Evolutionary conservation across 2,797 vertebrate species (phyloP).

Genomic region (Dallia pectoralis): DNA sequence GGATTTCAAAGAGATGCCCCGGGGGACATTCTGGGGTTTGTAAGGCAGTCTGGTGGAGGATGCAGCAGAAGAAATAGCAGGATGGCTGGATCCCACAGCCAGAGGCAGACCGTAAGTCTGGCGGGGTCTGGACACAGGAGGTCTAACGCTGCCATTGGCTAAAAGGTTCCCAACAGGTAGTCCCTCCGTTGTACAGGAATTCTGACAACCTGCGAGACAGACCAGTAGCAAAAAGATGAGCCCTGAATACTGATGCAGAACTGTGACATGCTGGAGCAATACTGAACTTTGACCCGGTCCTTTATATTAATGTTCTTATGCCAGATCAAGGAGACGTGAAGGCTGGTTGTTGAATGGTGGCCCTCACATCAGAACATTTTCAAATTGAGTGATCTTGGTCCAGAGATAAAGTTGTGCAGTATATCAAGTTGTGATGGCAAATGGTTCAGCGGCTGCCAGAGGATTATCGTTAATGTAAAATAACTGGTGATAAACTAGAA

Average conservation of each 20-base stretch:
- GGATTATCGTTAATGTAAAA: too few species aligned
- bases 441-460: too few species aligned
- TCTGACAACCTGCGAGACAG: conserved; percentile 55
- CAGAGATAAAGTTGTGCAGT: too few species aligned
- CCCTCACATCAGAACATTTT: too few species aligned
- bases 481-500: background rate
- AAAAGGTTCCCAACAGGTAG: conserved; percentile 19
- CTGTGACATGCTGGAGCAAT: background rate
- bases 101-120: conserved; percentile 38
- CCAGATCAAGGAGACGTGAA: too few species aligned
- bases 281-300: background rate
- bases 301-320: too few species aligned
- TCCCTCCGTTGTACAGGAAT: conserved; percentile 36
- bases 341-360: too few species aligned
- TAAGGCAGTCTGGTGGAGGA: conserved; percentile 71
- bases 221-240: conserved; percentile 16
- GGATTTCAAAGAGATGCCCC: conserved; percentile 56
- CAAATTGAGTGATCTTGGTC: too few species aligned
- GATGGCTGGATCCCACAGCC: conserved; percentile 34
- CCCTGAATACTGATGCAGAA: background rate
- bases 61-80: conserved; percentile 40
- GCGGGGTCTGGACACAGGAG: conserved; percentile 38
- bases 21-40: conserved; percentile 58
- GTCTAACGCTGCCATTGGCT: conserved; percentile 48
- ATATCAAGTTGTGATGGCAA: too few species aligned